Percentiles rank a stretch among this genome's conserved stretches.
These are phyloP conservation scores for Ailurus styani DNA, from an alignment of 2,113 vertebrate genomes.

Conservation along the genomic window DNA sequence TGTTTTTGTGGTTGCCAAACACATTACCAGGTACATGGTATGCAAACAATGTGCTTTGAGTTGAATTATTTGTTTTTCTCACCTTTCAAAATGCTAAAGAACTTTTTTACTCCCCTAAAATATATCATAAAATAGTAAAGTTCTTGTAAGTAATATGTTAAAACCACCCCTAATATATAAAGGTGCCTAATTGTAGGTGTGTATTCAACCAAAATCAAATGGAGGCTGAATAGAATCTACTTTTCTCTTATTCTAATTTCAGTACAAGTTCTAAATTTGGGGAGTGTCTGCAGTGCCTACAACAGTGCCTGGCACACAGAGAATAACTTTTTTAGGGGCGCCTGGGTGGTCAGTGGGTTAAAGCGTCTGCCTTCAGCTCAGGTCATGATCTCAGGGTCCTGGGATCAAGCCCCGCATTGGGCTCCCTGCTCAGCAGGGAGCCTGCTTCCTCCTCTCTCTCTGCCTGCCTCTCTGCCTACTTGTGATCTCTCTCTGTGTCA, in stretches of 20 bases:
- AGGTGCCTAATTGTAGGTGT: background rate
- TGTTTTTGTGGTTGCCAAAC: background rate
- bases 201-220: background rate
- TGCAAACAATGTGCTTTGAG: background rate
- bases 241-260: conserved; percentile 20
- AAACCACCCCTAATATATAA: background rate
- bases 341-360: too few species aligned
- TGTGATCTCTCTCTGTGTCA: too few species aligned
- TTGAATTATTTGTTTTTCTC: conserved; percentile 3
- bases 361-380: too few species aligned
- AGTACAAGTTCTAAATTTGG: conserved; percentile 15
- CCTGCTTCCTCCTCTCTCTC: too few species aligned
- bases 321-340: conserved; percentile 25
- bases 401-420: too few species aligned
- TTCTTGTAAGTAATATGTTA: background rate
- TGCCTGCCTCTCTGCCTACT: too few species aligned
- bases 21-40: background rate
- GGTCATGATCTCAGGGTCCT: too few species aligned
- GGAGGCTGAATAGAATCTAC: background rate
- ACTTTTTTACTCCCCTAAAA: background rate
- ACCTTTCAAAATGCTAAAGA: background rate
- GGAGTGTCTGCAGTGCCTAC: background rate
- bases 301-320: background rate
- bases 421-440: too few species aligned
- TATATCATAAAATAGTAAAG: background rate